Percentiles rank a stretch among this genome's conserved stretches.
Conservation (phyloP, 2,888 invertebrate species). For the Dicyrtoma fusca region DNA sequence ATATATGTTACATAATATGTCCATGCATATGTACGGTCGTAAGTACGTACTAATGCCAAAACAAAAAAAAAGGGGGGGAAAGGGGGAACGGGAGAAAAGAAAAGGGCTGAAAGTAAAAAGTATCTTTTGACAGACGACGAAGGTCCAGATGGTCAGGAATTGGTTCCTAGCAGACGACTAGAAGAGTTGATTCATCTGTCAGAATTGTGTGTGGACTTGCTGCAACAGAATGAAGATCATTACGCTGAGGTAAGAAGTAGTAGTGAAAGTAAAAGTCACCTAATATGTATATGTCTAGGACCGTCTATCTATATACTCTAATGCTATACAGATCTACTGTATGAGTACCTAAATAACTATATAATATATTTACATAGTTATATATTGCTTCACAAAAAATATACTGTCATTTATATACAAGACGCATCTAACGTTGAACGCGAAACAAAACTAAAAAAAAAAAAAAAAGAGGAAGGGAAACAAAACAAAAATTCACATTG, state of each 20-base stretch:
- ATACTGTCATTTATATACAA: too few relatives aligned
- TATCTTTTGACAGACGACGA: conserved; percentile 69
- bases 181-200: conserved; percentile 97
- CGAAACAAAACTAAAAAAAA: too few relatives aligned
- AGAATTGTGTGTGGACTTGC: conserved; percentile 95
- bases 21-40: too few relatives aligned
- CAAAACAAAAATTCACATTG: too few relatives aligned
- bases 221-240: conserved; percentile 99
- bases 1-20: not conserved
- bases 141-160: conserved; percentile 70
- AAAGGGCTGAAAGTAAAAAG: not conserved
- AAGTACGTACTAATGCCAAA: too few relatives aligned
- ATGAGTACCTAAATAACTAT: not conserved
- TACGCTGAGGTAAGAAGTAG: conserved; percentile 90
- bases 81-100: not conserved
- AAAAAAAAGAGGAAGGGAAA: too few relatives aligned
- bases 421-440: too few relatives aligned
- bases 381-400: not conserved
- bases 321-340: not conserved
- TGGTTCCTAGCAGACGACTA: conserved; percentile 81
- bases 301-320: not conserved
- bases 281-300: not conserved
- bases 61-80: not conserved
- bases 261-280: not conserved
- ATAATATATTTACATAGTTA: not conserved